A percentile compares a stretch with the other conserved stretches of the same genome.
phyloP scores from a whole-genome alignment of 2,113 vertebrate species.

The Gnathonemus echidnorhynchus region DNA sequence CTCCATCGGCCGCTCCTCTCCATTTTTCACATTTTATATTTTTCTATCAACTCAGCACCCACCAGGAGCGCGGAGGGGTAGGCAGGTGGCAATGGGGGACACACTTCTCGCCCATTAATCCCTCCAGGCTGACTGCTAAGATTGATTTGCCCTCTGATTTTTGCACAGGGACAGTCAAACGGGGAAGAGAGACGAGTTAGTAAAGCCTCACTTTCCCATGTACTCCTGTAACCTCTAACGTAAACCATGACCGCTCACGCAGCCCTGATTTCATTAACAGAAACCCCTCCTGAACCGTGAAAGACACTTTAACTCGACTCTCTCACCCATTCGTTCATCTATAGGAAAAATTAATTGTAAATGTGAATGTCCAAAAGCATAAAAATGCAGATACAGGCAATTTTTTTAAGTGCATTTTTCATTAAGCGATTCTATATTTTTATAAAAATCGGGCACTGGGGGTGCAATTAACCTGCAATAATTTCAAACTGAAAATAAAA shows the following conservation, averaged over 20 bases:
- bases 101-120: background rate
- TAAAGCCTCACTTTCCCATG: background rate
- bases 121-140: conserved; percentile 2
- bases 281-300: conserved; percentile 4
- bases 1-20: conserved; percentile 47
- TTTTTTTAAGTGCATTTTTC: background rate
- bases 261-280: conserved; percentile 16
- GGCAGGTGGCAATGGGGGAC: background rate
- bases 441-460: background rate
- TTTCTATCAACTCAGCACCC: conserved; percentile 22
- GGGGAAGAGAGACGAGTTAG: background rate
- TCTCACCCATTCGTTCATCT: background rate
- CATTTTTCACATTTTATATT: conserved; percentile 29
- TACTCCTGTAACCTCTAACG: background rate
- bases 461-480: background rate
- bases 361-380: background rate
- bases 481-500: background rate
- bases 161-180: background rate
- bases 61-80: conserved; percentile 22
- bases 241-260: background rate
- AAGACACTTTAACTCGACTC: background rate
- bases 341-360: background rate
- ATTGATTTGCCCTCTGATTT: conserved; percentile 10
- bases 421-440: background rate
- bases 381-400: background rate